phyloP scores from a whole-genome alignment of 1,140 invertebrate genomes.

The Battus philenor region DNA sequence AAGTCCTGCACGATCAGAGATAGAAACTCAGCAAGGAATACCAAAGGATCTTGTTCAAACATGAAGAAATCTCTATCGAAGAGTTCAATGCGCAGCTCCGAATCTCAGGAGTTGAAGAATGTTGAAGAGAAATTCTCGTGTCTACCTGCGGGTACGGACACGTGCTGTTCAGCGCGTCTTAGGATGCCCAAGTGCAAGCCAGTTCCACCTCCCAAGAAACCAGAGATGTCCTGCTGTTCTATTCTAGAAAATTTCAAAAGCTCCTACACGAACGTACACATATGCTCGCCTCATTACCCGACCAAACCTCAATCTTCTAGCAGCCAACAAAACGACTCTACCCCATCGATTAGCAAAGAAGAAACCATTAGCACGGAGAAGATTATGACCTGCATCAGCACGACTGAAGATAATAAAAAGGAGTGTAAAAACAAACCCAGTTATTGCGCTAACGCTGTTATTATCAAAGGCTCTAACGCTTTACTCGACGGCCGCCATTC shows the following conservation, averaged over 20 bases:
- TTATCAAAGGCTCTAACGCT: neutral
- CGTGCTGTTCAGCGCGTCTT: neutral
- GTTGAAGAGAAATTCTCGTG: neutral
- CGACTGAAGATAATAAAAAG: neutral
- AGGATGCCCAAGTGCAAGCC: neutral
- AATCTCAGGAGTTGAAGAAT: no score
- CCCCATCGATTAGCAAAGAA: neutral
- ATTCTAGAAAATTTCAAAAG: neutral
- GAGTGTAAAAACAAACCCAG: conserved; percentile 5
- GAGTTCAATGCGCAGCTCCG: no score
- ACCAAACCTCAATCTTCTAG: no score
- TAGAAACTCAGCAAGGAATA: neutral
- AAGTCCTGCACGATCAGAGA: neutral
- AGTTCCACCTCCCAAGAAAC: neutral
- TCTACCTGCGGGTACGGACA: neutral
- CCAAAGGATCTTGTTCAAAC: neutral
- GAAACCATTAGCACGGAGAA: neutral
- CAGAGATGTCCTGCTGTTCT: neutral
- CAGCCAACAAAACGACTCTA: neutral
- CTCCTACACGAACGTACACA: neutral
- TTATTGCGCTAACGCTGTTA: conserved; percentile 3
- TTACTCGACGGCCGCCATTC: neutral
- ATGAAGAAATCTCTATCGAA: neutral
- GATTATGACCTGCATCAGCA: neutral
- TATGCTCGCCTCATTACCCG: no score